Evolutionary conservation across 2,797 vertebrate genomes (phyloP).

Genomic region (Meriones psammophilus): DNA sequence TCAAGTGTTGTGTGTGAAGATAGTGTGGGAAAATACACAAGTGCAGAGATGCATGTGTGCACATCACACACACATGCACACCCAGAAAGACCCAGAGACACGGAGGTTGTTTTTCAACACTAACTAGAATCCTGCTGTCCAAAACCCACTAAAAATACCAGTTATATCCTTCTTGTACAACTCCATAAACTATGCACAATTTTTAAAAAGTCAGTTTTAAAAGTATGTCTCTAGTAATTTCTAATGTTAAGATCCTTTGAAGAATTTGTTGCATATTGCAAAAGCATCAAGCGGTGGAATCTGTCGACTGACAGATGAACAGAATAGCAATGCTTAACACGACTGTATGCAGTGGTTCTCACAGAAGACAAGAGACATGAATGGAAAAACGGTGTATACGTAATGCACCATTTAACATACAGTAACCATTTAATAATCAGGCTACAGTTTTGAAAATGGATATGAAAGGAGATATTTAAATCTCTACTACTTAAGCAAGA

Average conservation of each 20-base stretch:
- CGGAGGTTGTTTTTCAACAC: neutral
- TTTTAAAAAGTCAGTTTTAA: neutral
- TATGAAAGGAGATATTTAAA: slow-evolving; percentile 28
- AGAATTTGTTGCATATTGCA: neutral
- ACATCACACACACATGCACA: neutral
- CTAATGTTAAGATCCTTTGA: neutral
- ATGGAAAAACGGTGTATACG: neutral
- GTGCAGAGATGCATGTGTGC: neutral
- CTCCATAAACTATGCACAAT: neutral
- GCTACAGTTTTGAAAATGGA: neutral
- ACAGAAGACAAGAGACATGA: neutral
- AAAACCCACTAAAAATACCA: neutral
- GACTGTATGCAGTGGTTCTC: neutral
- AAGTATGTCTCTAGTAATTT: slow-evolving; percentile 1
- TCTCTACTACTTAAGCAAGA: neutral
- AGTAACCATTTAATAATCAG: neutral
- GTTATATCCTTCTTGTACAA: neutral
- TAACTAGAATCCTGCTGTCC: neutral
- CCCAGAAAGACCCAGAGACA: neutral
- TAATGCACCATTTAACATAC: neutral
- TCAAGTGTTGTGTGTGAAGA: neutral
- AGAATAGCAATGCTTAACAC: neutral
- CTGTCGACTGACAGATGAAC: neutral
- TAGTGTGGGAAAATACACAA: neutral
- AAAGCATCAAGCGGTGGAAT: neutral